Percentiles rank a stretch among this genome's conserved stretches.
Conservation (phyloP, 2,113 vertebrate genomes). For the Pleuronectes platessa region DNA sequence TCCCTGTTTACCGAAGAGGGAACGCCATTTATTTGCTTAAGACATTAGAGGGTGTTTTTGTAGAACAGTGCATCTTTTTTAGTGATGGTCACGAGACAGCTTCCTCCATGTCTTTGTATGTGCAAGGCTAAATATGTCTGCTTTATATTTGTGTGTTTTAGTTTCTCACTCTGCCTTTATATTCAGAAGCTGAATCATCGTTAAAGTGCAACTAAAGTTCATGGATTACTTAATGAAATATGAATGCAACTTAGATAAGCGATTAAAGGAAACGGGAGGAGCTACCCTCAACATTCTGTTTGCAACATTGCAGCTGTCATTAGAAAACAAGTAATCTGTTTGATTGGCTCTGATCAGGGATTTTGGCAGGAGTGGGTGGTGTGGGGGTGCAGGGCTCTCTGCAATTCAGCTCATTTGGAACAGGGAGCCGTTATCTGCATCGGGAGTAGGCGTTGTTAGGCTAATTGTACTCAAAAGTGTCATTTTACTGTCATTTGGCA, state of each 20-base stretch:
- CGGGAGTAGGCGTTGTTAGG: conserved; percentile 57
- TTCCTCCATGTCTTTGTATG: conserved; percentile 36
- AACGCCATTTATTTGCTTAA: conserved; percentile 60
- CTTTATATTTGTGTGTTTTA: background rate
- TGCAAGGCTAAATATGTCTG: conserved; percentile 20
- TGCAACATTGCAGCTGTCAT: conserved; percentile 47
- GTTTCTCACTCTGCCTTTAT: conserved; percentile 3
- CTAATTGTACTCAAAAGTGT: conserved; percentile 66
- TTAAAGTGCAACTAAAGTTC: conserved; percentile 15
- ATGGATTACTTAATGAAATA: conserved; percentile 5
- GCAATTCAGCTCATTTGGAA: conserved; percentile 59
- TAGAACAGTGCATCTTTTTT: conserved; percentile 20
- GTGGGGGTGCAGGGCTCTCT: conserved; percentile 52
- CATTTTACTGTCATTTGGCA: conserved; percentile 64
- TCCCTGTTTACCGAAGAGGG: conserved; percentile 54
- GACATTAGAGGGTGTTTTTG: conserved; percentile 3
- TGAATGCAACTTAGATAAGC: conserved; percentile 19
- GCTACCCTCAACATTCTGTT: conserved; percentile 26
- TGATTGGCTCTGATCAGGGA: conserved; percentile 57
- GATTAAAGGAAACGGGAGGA: conserved; percentile 17
- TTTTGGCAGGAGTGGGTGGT: conserved; percentile 56
- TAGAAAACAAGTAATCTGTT: conserved; percentile 56
- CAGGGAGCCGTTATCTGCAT: conserved; percentile 58
- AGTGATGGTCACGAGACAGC: conserved; percentile 24
- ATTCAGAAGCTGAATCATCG: conserved; percentile 15